A percentile compares a stretch with the other conserved stretches of the same genome.
phyloP scores from a whole-genome alignment of 2,797 vertebrate species.

The Poeciliopsis infans region DNA sequence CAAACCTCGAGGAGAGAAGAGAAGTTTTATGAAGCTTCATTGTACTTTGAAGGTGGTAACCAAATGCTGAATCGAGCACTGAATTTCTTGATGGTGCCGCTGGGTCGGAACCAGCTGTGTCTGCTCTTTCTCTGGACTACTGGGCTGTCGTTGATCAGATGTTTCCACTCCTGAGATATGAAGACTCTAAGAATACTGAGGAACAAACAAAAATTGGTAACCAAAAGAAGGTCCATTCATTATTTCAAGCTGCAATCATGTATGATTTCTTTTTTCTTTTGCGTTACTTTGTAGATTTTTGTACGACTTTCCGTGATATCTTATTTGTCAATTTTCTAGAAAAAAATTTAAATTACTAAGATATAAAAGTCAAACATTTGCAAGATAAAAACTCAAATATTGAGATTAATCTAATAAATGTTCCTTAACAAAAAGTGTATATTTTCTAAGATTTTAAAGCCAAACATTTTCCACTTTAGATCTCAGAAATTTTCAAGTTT shows the following conservation, averaged over 20 bases:
- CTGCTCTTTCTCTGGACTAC: slow-evolving; percentile 88
- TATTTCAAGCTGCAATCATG: neutral
- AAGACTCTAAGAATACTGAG: slow-evolving; percentile 90
- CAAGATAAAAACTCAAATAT: too few relatives aligned
- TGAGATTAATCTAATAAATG: too few relatives aligned
- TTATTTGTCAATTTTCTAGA: too few relatives aligned
- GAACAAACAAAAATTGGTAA: neutral
- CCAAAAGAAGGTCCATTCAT: neutral
- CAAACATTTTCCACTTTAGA: too few relatives aligned
- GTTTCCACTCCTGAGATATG: slow-evolving; percentile 92
- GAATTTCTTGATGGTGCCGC: slow-evolving; percentile 92
- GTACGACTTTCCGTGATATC: too few relatives aligned
- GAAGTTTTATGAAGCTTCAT: neutral
- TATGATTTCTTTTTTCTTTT: too few relatives aligned
- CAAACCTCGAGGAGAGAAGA: neutral
- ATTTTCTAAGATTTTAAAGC: too few relatives aligned
- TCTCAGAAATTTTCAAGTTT: too few relatives aligned
- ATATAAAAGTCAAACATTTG: too few relatives aligned
- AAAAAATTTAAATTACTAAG: too few relatives aligned
- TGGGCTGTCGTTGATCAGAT: slow-evolving; percentile 88
- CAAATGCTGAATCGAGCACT: slow-evolving; percentile 91
- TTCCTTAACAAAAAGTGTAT: too few relatives aligned
- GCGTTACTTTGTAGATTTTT: too few relatives aligned
- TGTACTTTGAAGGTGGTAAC: slow-evolving; percentile 91
- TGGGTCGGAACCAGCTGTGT: slow-evolving; percentile 92